Conservation (phyloP, 2,797 vertebrate species). For the Pseudochaenichthys georgianus region DNA sequence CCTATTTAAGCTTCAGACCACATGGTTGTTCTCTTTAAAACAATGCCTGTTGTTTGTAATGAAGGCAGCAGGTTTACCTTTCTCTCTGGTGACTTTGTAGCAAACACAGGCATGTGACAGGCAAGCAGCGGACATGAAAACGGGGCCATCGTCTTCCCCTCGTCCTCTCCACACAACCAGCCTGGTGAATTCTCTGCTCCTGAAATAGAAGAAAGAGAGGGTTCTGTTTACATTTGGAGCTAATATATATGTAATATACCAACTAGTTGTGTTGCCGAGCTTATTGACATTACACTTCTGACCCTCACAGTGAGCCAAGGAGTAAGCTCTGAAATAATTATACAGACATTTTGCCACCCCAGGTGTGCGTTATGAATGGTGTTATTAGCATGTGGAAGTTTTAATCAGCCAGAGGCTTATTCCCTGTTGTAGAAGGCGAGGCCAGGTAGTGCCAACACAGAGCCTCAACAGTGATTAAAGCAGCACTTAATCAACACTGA, state of each 20-base stretch:
- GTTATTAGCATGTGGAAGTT: conserved; percentile 62
- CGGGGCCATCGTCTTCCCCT: conserved; percentile 87
- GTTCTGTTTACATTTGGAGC: not conserved
- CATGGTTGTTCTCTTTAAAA: not conserved
- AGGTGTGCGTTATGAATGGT: conserved; percentile 48
- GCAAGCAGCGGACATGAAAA: conserved; percentile 92
- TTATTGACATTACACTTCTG: conserved; percentile 22
- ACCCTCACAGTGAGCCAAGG: conserved; percentile 20
- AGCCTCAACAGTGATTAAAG: conserved; percentile 69
- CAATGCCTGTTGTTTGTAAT: too few relatives aligned
- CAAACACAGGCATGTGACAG: conserved; percentile 90
- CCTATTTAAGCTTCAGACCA: not conserved
- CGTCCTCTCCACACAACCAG: conserved; percentile 93
- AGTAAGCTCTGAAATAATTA: conserved; percentile 35
- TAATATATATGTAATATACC: conserved; percentile 4
- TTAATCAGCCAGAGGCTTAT: conserved; percentile 64
- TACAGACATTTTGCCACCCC: conserved; percentile 28
- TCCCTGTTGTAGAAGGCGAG: conserved; percentile 51
- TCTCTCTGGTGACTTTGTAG: conserved; percentile 87
- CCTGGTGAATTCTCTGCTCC: conserved; percentile 95
- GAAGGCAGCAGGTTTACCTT: conserved; percentile 82
- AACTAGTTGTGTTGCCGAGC: conserved; percentile 11
- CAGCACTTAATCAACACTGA: conserved; percentile 73
- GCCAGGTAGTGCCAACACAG: conserved; percentile 52
- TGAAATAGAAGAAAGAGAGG: conserved; percentile 43